Evolutionary conservation across 2,797 vertebrate genomes (phyloP), one percentile per base, ranked within the genome.

Genomic region (Cephalopachus bancanus): DNA sequence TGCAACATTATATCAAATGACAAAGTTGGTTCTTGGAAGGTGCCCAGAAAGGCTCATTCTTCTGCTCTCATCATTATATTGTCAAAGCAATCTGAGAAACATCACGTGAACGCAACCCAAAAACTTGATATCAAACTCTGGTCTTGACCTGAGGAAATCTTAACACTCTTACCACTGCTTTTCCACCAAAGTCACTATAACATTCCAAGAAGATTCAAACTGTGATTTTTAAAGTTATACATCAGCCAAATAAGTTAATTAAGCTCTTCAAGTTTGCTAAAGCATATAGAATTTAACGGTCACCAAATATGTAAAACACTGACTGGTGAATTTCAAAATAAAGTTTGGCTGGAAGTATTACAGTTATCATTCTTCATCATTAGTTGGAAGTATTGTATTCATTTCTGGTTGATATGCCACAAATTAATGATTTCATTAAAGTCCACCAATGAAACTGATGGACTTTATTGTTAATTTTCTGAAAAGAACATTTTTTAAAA

Each of bases 301-400:
- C 8, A 81, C 14, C 79, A 88, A 96, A 64, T 28, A 91, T 22
- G 22, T 65, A 62, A 95, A 83, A 91, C n/a, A 83, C 10, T 62
- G 22, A 89, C 11, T 10, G 33, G 85, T 37, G 22, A 74, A 30
- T 85, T 91, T 69, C 86, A 89, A 93, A 95, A 85, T 76, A 93
- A 84, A 75, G 24, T 72, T 87, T 95, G 67, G 15, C 67, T 84
- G 10, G 44, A 94, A 93, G 85, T 80, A 92, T 64, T 85, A 96
- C 1, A 92, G 22, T 83, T 28, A 83, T n/a, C 37, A 81, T 78
- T 12, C 10, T 28, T 91, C 59, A 91, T 76, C 51, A 74, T 86
- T 74, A 74, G 16, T n/a, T 93, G 33, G 22, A 60, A 81, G 10
- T 51, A 60, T 78, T 9, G 44, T 81, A 91, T 64, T 91, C 30